Evolutionary conservation across 2,113 vertebrate genomes (phyloP).

Genomic region (Pomatostomus ruficeps): DNA sequence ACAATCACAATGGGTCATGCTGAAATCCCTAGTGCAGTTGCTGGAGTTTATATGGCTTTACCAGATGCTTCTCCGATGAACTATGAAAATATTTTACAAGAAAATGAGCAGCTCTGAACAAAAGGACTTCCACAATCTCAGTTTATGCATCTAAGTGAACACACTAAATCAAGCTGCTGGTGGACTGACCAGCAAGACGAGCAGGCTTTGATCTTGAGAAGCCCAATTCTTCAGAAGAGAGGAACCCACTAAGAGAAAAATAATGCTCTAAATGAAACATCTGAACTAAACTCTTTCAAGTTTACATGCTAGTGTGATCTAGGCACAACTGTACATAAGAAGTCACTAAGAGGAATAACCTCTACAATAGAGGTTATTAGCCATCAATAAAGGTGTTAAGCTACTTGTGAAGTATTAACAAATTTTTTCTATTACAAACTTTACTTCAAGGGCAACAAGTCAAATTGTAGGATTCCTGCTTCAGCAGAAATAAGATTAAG

Average conservation of each 20-base stretch:
- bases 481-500: background rate
- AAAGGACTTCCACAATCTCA: background rate
- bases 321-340: background rate
- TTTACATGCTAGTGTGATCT: background rate
- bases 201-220: background rate
- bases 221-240: background rate
- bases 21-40: background rate
- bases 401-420: background rate
- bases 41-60: background rate
- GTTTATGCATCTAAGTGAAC: background rate
- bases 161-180: background rate
- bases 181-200: background rate
- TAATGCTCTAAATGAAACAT: background rate
- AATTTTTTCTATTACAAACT: background rate
- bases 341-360: background rate
- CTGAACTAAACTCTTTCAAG: background rate
- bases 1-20: background rate
- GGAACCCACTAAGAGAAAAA: background rate
- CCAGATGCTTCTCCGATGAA: background rate
- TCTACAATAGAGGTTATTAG: background rate
- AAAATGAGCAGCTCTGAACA: background rate
- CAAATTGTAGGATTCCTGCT: background rate
- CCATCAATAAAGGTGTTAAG: background rate
- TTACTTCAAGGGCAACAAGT: background rate
- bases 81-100: background rate